Evolutionary conservation across 2,113 vertebrate genomes (phyloP).

Genomic region (Sinosuthora webbiana): DNA sequence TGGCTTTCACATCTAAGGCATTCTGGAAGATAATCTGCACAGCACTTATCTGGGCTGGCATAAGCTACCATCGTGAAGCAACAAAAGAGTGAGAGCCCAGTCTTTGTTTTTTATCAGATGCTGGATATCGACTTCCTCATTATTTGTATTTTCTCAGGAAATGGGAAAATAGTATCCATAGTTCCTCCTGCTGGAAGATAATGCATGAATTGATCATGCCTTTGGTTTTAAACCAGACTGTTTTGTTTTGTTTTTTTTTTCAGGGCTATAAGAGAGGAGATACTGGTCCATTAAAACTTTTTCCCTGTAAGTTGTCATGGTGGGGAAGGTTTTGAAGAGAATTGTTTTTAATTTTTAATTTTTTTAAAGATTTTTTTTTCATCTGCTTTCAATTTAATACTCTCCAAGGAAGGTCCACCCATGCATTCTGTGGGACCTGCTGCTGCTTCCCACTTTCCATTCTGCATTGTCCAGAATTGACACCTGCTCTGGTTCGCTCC

Average conservation of each 20-base stretch:
- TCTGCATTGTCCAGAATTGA: not conserved
- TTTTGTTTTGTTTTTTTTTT: not conserved
- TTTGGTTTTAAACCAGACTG: not conserved
- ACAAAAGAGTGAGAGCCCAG: not conserved
- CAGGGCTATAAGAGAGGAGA: not conserved
- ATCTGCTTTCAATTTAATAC: not conserved
- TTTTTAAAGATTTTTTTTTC: not conserved
- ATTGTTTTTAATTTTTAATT: not conserved
- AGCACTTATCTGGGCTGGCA: not conserved
- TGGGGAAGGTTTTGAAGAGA: not conserved
- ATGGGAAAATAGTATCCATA: not conserved
- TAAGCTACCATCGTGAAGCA: not conserved
- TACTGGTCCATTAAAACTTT: not conserved
- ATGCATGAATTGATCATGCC: not conserved
- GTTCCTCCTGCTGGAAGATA: not conserved
- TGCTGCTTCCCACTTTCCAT: not conserved
- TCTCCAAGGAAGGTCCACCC: not conserved
- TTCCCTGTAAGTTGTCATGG: not conserved
- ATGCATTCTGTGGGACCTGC: not conserved
- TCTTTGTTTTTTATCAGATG: conserved; percentile 22
- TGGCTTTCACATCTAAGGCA: not conserved
- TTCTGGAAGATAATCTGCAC: not conserved
- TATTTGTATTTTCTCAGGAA: not conserved
- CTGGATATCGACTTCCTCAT: not conserved
- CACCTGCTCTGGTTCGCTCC: not conserved